Base-by-base conservation (phyloP, 2,797 vertebrate species). In the Sitta carolinensis region DNA sequence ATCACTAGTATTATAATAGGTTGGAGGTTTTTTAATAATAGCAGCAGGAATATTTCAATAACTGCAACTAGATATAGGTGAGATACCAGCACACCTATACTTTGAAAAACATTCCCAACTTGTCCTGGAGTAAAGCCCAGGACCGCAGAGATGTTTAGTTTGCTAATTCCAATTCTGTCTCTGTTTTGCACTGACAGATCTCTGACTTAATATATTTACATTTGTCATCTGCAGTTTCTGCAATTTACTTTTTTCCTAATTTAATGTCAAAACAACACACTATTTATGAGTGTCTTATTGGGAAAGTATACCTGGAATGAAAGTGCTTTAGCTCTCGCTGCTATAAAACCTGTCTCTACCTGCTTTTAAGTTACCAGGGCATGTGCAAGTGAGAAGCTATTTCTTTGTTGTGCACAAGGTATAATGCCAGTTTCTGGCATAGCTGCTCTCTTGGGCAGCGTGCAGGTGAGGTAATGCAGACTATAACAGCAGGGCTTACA, bases 311-410 rank as follows among this genome's bases (percentile, higher is more conserved):
- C 18, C 21, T 45, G 29, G 72, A 90, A 84, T 27, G 7, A 38
- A 87, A 55, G 25, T n/a, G 45, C 30, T 82, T 88, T 45, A 75
- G 48, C 26, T 94, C 59, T 54, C 32, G 68, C 29, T 66, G 59
- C 54, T 48, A 74, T 67, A 96, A 95, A 95, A 91, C 70, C 13
- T 81, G 70, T 59, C 73, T 84, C 73, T 82, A 78, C 90, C 50
- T 69, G 77, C 70, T 79, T 70, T 1, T 47, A 92, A 79, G 34
- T 67, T 50, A 91, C 26, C 12, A 63, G 26, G 40, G 36, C 4
- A 1, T 26, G 32, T 16, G 34, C 3, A 86, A 45, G 23, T 64
- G 54, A 42, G 30, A 76, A 32, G 58, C 25, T 86, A 40, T 11
- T 73, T 19, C 36, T 48, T 40, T 51, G 42, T 9, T 78, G 54